These are phyloP conservation scores for Prionailurus viverrinus DNA, from an alignment of 2,113 vertebrate genomes.

Conservation along the genomic window DNA sequence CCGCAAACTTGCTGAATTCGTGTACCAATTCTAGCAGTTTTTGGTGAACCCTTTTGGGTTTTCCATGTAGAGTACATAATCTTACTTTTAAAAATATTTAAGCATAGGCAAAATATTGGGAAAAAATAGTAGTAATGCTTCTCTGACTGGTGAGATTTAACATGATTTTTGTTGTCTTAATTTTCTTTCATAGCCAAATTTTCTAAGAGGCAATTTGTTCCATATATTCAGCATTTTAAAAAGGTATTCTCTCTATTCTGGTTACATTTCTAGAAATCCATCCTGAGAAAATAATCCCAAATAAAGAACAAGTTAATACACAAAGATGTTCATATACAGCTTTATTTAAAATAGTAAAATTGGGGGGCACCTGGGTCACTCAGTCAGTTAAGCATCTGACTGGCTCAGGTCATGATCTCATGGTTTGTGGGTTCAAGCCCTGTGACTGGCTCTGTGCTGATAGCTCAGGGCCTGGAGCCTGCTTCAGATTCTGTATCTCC, in stretches of 20 bases:
- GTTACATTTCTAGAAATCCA: not conserved
- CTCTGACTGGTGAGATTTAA: not conserved
- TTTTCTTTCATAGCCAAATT: not conserved
- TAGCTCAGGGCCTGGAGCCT: no score
- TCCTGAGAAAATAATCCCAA: not conserved
- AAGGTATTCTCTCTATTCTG: not conserved
- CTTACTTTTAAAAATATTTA: not conserved
- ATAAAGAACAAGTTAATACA: not conserved
- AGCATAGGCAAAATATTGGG: not conserved
- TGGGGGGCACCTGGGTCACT: not conserved
- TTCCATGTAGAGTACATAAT: not conserved
- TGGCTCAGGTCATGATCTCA: no score
- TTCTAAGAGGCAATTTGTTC: not conserved
- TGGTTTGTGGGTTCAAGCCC: no score
- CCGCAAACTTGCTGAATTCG: no score
- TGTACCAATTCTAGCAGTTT: no score
- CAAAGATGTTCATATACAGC: not conserved
- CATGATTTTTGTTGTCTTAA: not conserved
- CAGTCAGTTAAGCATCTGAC: no score
- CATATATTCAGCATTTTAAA: not conserved
- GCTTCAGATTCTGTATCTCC: no score
- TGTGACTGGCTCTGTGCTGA: no score
- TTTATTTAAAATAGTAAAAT: conserved; percentile 48
- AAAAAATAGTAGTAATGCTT: not conserved
- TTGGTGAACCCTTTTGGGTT: no score